Base-by-base conservation (phyloP, 2,113 vertebrate species). In the Calidris pygmaea region DNA sequence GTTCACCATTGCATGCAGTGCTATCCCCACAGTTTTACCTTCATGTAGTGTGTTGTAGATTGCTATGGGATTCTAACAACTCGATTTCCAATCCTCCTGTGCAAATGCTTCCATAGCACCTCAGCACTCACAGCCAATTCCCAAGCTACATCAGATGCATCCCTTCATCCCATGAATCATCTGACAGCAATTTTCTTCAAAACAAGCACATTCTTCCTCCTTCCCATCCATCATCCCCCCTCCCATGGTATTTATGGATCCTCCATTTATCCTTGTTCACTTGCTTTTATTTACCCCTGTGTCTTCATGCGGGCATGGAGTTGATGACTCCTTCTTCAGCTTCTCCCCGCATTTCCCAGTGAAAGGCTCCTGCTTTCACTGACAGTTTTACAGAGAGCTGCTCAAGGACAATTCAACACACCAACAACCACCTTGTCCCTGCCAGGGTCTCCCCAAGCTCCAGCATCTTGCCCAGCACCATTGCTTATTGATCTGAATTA, bases 131-230 rank as follows among this genome's bases (percentile, higher is more conserved):
- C 67, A 74, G 60, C 29, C 76, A 24, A 19, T 72, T 78, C 45
- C 73, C 65, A 84, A 78, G 63, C 72, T 84, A 39, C 41, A 43
- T 47, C 65, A 90, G 73, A 81, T 86, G 56, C 18, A 53, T 53
- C 52, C 39, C 48, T 79, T 78, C 72, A 78, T 26, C 27, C 72
- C 11, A 60, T 87, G 86, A 87, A 81, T 84, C 68, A 96, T 93
- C 50, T 89, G 86, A 90, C 73, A 84, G 83, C 41, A 81, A 90
- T 59, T 78, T 74, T 39, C 91, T 81, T 89, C 73, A 92, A 72
- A 95, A 96, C 52, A 89, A 90, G 52, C 35, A 67, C 56, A 84
- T 90, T 95, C 52, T 89, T 59, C 60, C 73, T 78, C 60, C 52
- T 85, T 89, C n/a, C 34, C 41, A 77, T 72, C 73, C 66, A 82